These are phyloP conservation scores for Spondyliosoma cantharus DNA, from an alignment of 2,797 vertebrate species.

Conservation along the genomic window DNA sequence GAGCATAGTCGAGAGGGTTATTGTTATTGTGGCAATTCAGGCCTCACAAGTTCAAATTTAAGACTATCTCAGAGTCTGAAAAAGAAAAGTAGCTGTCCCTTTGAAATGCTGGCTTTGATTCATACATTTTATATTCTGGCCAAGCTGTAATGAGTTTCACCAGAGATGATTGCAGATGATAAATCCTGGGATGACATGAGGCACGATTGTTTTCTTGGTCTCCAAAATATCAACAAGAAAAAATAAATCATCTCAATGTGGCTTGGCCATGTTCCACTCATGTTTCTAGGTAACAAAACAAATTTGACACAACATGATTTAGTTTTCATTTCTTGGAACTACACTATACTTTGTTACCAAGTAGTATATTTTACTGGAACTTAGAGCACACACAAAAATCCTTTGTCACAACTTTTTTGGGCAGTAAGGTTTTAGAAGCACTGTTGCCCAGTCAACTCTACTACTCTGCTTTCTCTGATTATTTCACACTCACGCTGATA, in stretches of 20 bases:
- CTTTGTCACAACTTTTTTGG: slow-evolving; percentile 13
- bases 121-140: background rate
- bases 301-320: background rate
- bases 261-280: background rate
- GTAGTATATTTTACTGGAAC: slow-evolving; percentile 4
- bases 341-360: background rate
- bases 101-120: slow-evolving; percentile 14
- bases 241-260: background rate
- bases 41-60: too few species aligned
- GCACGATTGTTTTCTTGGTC: background rate
- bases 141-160: background rate
- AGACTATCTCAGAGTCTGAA: background rate
- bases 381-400: background rate
- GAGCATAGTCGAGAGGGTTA: too few species aligned
- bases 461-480: slow-evolving; percentile 30
- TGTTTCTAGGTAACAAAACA: slow-evolving; percentile 30
- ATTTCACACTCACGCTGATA: slow-evolving; percentile 22
- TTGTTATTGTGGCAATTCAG: too few species aligned
- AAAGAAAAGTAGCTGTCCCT: background rate
- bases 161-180: background rate
- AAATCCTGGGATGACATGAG: background rate
- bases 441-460: slow-evolving; percentile 13
- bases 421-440: slow-evolving; percentile 20
- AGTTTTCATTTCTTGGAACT: slow-evolving; percentile 1
- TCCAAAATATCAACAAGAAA: slow-evolving; percentile 1